Conservation (phyloP, 2,797 vertebrate species). For the Phrynocephalus vlangalii region DNA sequence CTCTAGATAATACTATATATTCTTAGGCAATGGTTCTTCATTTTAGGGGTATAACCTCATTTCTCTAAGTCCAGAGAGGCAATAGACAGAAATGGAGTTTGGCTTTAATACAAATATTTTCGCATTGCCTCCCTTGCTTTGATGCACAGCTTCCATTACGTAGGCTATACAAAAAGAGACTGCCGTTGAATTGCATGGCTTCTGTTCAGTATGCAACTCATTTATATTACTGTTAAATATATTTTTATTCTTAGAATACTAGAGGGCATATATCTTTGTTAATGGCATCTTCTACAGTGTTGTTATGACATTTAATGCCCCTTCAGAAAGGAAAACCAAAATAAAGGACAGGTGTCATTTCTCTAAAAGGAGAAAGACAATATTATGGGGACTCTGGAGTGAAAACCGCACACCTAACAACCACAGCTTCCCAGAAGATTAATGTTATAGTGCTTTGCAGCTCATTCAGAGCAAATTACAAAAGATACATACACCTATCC, state of each 20-base stretch:
- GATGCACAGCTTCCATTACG: conserved; percentile 2
- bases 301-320: conserved; percentile 38
- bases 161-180: not conserved
- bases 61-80: not conserved
- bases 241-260: not conserved
- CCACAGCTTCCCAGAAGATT: conserved; percentile 1
- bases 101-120: too few species aligned
- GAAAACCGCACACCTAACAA: conserved; percentile 4
- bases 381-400: conserved; percentile 31
- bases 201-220: not conserved
- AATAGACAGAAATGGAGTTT: too few species aligned
- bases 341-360: conserved; percentile 31
- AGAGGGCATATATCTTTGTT: not conserved
- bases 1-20: too few species aligned
- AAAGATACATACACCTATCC: not conserved
- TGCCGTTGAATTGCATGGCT: not conserved
- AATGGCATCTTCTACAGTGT: conserved; percentile 18
- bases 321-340: conserved; percentile 51
- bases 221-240: not conserved
- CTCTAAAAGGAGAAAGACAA: conserved; percentile 7
- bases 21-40: too few species aligned
- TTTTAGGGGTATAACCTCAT: too few species aligned
- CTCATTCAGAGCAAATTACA: not conserved
- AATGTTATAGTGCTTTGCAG: not conserved
- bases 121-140: not conserved